Evolutionary conservation across 2,113 vertebrate genomes (phyloP).

Genomic region (Pitta sordida): DNA sequence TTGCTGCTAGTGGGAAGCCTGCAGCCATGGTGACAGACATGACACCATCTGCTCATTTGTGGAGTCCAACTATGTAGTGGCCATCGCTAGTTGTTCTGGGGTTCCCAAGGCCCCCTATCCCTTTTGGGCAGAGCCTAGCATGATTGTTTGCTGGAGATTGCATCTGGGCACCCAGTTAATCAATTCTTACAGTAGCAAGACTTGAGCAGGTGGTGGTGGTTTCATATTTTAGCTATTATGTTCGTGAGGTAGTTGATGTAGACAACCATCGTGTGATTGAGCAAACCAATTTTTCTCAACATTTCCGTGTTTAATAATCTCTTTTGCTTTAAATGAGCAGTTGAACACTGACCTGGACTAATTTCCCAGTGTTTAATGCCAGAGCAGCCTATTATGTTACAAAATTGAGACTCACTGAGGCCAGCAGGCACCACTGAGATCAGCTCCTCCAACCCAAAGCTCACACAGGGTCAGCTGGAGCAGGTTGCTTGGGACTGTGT

Average conservation of each 20-base stretch:
- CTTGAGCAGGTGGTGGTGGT: neutral
- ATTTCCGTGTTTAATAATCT: neutral
- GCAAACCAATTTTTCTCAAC: neutral
- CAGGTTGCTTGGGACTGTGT: rapidly evolving
- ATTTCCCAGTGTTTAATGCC: neutral
- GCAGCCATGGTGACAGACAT: neutral
- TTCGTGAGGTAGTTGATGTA: neutral
- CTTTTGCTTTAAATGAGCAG: neutral
- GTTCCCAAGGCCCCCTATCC: neutral
- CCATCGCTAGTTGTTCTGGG: neutral
- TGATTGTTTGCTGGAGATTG: neutral
- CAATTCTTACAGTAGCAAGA: neutral
- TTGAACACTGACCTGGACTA: neutral
- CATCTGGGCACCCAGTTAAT: neutral
- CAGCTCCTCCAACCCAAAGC: rapidly evolving
- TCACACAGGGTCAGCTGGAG: neutral
- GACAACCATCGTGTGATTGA: neutral
- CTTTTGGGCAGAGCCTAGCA: neutral
- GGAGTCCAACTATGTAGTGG: neutral
- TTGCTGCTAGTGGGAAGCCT: neutral
- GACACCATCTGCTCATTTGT: neutral
- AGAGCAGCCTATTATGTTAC: neutral
- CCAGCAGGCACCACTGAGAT: neutral
- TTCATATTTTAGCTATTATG: neutral
- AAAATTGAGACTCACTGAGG: neutral